These are phyloP conservation scores for Nipponacmea schrenckii DNA, from an alignment of 2,888 invertebrate genomes.

Conservation along the genomic window DNA sequence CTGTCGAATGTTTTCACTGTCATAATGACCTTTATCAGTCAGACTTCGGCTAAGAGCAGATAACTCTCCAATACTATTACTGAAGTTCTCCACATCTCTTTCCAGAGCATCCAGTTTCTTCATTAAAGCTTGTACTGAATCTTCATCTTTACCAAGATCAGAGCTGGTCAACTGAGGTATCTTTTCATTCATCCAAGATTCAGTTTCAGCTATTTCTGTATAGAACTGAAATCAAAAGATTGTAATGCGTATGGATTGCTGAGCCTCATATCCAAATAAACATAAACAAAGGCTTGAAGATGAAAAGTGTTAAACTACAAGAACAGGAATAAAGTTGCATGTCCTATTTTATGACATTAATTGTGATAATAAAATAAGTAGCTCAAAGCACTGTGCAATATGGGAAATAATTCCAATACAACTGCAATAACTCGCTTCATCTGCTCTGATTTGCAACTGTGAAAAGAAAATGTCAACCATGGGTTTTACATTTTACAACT, in stretches of 20 bases:
- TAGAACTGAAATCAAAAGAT: conserved; percentile 76
- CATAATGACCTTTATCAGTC: conserved; percentile 80
- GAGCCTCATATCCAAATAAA: no score
- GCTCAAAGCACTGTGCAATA: no score
- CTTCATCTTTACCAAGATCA: conserved; percentile 92
- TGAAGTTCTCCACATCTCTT: conserved; percentile 84
- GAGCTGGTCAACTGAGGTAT: conserved; percentile 73
- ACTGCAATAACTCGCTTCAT: no score
- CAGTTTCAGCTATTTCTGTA: conserved; percentile 89
- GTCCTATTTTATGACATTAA: no score
- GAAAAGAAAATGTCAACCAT: no score
- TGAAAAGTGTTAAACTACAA: no score
- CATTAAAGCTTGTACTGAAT: conserved; percentile 82
- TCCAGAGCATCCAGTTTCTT: conserved; percentile 86
- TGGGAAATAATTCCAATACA: no score
- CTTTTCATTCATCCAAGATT: conserved; percentile 91
- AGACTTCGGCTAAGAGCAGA: conserved; percentile 77
- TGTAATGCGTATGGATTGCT: background rate
- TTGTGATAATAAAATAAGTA: no score
- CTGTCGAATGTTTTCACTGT: conserved; percentile 78
- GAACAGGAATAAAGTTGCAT: no score
- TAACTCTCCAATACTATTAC: conserved; percentile 78
- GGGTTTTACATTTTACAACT: no score
- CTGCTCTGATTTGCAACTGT: no score
- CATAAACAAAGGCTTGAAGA: no score